These are phyloP conservation scores for Apantesis nais DNA, from an alignment of 2,888 invertebrate species.

Conservation along the genomic window DNA sequence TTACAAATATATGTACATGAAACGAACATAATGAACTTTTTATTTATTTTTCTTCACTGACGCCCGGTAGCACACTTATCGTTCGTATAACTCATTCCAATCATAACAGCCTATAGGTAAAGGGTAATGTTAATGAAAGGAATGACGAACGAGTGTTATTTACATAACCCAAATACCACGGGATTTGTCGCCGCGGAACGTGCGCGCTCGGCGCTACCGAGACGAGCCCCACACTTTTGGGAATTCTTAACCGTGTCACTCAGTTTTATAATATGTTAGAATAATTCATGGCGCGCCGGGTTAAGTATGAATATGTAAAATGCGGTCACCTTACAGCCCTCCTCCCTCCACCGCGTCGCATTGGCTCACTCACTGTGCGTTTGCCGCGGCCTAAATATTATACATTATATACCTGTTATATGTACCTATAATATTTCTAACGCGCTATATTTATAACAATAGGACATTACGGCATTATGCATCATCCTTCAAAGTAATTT, in stretches of 20 bases:
- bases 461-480: too few species aligned
- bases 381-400: background rate
- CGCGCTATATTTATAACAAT: too few species aligned
- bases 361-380: background rate
- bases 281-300: conserved; percentile 58
- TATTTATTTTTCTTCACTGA: background rate
- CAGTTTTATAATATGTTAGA: conserved; percentile 56
- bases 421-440: too few species aligned
- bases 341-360: too few species aligned
- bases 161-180: conserved; percentile 5
- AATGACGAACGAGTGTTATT: background rate
- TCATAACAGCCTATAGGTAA: background rate
- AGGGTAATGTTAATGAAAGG: background rate
- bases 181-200: background rate
- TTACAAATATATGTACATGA: too few species aligned
- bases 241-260: conserved; percentile 43
- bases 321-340: conserved; percentile 33
- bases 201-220: conserved; percentile 1
- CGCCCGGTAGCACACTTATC: background rate
- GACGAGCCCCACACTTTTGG: conserved; percentile 27
- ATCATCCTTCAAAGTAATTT: background rate
- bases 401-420: background rate
- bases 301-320: conserved; percentile 53
- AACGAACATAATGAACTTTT: too few species aligned
- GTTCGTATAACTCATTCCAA: background rate